These are phyloP conservation scores for Corynorhinus townsendii DNA, from an alignment of 2,113 vertebrate genomes.

Conservation along the genomic window DNA sequence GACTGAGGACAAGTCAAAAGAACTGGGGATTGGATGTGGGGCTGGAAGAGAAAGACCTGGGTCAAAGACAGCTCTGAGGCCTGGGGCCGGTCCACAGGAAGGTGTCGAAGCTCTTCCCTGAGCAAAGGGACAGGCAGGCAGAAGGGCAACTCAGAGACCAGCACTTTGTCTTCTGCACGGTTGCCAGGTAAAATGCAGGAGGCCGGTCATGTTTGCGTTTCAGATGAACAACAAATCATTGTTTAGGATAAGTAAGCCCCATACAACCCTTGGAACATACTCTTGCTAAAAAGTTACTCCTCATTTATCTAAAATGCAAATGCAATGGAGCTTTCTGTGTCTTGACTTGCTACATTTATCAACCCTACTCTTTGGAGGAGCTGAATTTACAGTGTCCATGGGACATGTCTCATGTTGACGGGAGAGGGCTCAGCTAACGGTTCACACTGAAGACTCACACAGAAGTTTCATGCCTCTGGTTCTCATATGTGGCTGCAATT, in stretches of 20 bases:
- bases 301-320: neutral
- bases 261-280: neutral
- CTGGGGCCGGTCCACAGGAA: too few relatives aligned
- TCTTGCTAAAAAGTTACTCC: neutral
- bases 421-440: neutral
- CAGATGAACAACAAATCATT: neutral
- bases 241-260: neutral
- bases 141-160: neutral
- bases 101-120: neutral
- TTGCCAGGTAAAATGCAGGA: neutral
- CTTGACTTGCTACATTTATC: neutral
- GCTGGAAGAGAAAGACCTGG: neutral
- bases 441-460: neutral
- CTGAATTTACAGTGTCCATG: neutral
- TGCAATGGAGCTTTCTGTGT: neutral
- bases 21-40: neutral
- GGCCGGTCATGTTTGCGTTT: neutral
- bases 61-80: neutral
- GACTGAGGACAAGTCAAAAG: neutral
- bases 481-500: neutral
- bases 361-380: neutral
- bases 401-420: rapidly evolving
- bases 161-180: neutral
- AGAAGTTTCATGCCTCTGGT: neutral
- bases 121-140: neutral